These are phyloP conservation scores for Mallotus villosus DNA, from an alignment of 2,797 vertebrate genomes.

Conservation along the genomic window DNA sequence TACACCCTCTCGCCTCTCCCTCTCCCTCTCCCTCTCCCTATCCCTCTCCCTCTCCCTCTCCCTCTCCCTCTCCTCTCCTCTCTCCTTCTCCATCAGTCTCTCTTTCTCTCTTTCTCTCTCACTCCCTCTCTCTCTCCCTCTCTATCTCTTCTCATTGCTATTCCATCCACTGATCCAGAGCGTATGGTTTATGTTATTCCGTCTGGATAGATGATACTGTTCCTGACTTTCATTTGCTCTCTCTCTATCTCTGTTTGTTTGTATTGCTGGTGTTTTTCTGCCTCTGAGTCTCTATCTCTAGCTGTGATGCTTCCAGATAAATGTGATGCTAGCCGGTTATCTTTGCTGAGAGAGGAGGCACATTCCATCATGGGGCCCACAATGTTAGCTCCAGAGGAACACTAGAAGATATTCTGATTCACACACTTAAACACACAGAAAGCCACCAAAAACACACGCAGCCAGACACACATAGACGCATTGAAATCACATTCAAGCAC, in stretches of 20 bases:
- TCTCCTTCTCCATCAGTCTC: background rate
- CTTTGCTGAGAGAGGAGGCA: background rate
- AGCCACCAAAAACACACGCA: too few relatives aligned
- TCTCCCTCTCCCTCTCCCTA: background rate
- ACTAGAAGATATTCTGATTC: background rate
- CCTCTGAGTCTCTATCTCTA: background rate
- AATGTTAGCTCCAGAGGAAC: background rate
- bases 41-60: background rate
- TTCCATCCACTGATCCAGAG: background rate
- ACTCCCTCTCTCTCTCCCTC: background rate
- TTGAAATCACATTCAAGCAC: too few relatives aligned
- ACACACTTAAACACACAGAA: background rate
- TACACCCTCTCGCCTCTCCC: too few relatives aligned
- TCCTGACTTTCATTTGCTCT: constrained; percentile 17
- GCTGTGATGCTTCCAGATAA: background rate
- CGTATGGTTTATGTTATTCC: background rate
- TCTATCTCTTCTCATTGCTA: background rate
- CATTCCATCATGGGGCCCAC: background rate
- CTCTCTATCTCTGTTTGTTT: background rate
- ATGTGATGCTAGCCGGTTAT: background rate
- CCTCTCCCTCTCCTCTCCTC: background rate
- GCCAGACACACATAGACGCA: too few relatives aligned
- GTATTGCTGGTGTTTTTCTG: background rate
- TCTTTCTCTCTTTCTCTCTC: background rate
- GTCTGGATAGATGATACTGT: background rate